phyloP scores from a whole-genome alignment of 2,113 vertebrate genomes.

The Xenopus laevis region DNA sequence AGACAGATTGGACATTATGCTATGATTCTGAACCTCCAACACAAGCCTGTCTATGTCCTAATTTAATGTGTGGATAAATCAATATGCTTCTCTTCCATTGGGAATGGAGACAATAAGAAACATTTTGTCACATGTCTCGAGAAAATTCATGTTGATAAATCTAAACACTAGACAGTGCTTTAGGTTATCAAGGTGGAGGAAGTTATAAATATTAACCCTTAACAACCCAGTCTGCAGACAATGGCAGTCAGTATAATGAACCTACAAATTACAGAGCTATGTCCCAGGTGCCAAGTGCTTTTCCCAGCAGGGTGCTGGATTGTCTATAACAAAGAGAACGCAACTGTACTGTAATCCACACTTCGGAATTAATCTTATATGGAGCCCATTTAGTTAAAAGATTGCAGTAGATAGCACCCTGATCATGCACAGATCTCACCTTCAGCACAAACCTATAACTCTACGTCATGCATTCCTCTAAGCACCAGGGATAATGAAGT shows the following conservation, averaged over 20 bases:
- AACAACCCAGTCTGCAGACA: neutral
- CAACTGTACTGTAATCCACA: neutral
- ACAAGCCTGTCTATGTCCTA: too few relatives aligned
- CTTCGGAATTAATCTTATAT: neutral
- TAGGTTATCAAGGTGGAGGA: too few relatives aligned
- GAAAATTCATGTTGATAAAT: too few relatives aligned
- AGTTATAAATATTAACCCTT: neutral
- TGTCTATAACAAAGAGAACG: neutral
- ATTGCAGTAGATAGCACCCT: neutral
- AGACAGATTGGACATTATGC: too few relatives aligned
- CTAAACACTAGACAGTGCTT: too few relatives aligned
- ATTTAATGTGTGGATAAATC: too few relatives aligned
- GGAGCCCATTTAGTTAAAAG: neutral
- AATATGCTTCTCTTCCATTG: too few relatives aligned
- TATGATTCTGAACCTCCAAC: too few relatives aligned
- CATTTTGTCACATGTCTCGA: too few relatives aligned
- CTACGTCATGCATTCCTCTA: neutral
- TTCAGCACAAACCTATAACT: neutral
- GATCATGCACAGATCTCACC: neutral
- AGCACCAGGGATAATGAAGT: slow-evolving; percentile 5
- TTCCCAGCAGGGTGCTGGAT: neutral
- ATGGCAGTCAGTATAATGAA: neutral
- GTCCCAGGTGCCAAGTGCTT: neutral
- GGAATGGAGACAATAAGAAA: too few relatives aligned
- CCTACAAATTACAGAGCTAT: neutral